Conservation (phyloP, 2,797 vertebrate genomes). For the Uromys caudimaculatus region DNA sequence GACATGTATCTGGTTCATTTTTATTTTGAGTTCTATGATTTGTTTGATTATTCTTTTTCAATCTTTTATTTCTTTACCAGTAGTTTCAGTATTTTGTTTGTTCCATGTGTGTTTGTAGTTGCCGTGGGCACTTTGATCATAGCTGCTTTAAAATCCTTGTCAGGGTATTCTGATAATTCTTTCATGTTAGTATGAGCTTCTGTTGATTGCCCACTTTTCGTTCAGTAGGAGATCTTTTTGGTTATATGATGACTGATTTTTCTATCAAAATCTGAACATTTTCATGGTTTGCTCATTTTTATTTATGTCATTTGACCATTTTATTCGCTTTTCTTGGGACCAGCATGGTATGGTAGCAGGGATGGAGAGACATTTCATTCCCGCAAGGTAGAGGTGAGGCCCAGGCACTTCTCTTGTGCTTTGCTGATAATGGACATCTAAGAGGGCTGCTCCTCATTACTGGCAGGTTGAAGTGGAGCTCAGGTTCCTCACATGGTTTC, state of each 20-base stretch:
- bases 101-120: neutral
- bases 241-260: neutral
- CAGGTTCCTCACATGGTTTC: neutral
- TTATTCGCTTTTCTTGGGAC: neutral
- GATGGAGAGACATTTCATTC: neutral
- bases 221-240: neutral
- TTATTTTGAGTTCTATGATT: neutral
- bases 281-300: neutral
- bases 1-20: neutral
- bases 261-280: neutral
- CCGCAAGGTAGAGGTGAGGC: neutral
- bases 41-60: neutral
- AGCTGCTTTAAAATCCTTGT: constrained; percentile 3
- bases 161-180: neutral
- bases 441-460: neutral
- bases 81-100: neutral
- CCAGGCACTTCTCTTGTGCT: neutral
- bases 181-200: neutral
- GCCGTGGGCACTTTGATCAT: neutral
- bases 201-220: neutral
- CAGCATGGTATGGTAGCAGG: neutral
- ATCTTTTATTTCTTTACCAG: neutral
- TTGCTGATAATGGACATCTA: neutral
- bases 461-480: neutral
- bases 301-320: neutral